These are phyloP conservation scores for Bubalus kerabau DNA, from an alignment of 2,113 vertebrate species.

Conservation along the genomic window DNA sequence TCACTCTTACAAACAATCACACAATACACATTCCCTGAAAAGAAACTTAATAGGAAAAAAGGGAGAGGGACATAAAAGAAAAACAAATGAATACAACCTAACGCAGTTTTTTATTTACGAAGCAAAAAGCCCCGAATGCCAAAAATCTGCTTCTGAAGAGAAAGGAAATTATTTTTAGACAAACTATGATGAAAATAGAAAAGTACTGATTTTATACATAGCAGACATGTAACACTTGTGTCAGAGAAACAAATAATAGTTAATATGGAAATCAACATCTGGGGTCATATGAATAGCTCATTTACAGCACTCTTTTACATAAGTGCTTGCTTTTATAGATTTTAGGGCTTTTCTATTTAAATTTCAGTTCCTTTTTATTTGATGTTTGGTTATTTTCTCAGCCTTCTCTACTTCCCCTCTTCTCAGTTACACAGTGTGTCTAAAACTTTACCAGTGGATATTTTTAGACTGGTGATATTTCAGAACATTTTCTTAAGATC, in stretches of 20 bases:
- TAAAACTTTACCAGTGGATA: not conserved
- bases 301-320: not conserved
- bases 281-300: not conserved
- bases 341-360: not conserved
- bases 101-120: not conserved
- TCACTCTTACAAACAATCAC: not conserved
- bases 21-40: not conserved
- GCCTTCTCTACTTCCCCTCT: not conserved
- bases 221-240: not conserved
- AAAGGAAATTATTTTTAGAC: not conserved
- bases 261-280: conserved; percentile 4
- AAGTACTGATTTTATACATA: not conserved
- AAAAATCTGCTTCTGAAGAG: not conserved
- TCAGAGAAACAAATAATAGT: not conserved
- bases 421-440: not conserved
- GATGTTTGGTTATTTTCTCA: not conserved
- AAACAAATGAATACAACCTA: not conserved
- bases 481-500: not conserved
- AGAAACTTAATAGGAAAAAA: not conserved
- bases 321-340: not conserved
- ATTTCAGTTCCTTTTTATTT: not conserved
- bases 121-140: not conserved
- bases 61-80: not conserved
- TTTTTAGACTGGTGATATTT: conserved; percentile 49
- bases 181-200: not conserved